These are phyloP conservation scores for Neoitamus cyanurus DNA, from an alignment of 2,888 invertebrate genomes.

Conservation along the genomic window DNA sequence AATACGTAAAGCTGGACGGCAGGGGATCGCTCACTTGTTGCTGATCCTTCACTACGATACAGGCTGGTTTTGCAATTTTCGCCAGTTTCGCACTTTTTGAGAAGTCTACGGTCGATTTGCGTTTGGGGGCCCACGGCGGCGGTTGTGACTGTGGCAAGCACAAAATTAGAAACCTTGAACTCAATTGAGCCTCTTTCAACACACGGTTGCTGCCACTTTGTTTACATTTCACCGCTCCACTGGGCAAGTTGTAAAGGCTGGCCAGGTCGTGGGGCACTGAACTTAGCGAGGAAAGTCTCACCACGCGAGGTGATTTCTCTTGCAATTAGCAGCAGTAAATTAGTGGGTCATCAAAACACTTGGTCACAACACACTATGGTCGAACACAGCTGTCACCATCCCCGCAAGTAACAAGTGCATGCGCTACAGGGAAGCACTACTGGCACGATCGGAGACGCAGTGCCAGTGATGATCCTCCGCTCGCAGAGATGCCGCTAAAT, in stretches of 20 bases:
- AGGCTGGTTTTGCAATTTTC: background rate
- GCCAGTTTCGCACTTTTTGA: background rate
- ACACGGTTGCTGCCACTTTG: background rate
- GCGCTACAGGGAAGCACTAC: background rate
- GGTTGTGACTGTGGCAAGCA: background rate
- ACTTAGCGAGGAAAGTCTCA: background rate
- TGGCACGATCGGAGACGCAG: background rate
- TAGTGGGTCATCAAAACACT: background rate
- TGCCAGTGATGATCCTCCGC: background rate
- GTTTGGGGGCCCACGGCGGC: background rate
- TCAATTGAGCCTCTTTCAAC: background rate
- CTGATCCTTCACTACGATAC: background rate
- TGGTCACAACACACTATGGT: background rate
- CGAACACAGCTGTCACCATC: background rate
- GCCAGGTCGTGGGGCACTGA: background rate
- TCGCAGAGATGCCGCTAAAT: constrained; percentile 10
- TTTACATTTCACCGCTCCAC: constrained; percentile 34
- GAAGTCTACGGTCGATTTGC: background rate
- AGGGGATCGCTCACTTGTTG: background rate
- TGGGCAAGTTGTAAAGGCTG: background rate
- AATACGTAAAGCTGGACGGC: background rate
- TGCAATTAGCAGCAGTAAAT: background rate
- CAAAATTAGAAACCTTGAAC: constrained; percentile 18
- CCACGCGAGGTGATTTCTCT: background rate
- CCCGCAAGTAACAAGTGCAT: background rate